These are phyloP conservation scores for Myotis vivesi DNA, from an alignment of 2,797 vertebrate genomes.

Conservation along the genomic window DNA sequence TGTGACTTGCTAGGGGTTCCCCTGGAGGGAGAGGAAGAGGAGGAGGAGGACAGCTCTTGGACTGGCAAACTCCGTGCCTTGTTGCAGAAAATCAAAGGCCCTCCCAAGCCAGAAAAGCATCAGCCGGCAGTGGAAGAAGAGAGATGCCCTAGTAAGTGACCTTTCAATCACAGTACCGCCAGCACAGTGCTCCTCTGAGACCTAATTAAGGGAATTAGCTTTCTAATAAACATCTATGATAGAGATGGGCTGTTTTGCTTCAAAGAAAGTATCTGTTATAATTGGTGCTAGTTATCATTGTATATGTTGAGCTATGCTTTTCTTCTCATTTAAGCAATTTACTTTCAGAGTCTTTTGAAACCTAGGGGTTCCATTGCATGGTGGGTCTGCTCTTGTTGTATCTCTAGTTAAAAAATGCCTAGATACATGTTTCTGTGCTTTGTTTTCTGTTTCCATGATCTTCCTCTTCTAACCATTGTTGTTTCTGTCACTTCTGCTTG, in stretches of 20 bases:
- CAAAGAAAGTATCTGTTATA: not conserved
- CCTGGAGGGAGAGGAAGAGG: constrained; percentile 92
- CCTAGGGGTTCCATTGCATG: not conserved
- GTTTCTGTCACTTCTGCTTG: not conserved
- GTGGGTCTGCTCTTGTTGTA: not conserved
- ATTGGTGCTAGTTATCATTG: not conserved
- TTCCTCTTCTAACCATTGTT: not conserved
- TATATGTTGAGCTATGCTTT: not conserved
- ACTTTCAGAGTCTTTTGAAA: constrained; percentile 22
- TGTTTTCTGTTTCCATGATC: not conserved
- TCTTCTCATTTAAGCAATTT: not conserved
- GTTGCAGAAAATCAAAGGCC: constrained; percentile 94
- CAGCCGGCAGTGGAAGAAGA: constrained; percentile 89
- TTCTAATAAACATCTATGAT: not conserved
- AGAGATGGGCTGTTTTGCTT: not conserved
- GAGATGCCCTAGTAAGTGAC: constrained; percentile 91
- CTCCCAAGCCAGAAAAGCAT: constrained; percentile 88
- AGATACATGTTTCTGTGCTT: not conserved
- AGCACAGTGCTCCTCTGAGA: not conserved
- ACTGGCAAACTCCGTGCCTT: constrained; percentile 91
- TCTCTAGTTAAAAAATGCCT: constrained; percentile 2
- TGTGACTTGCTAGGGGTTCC: constrained; percentile 90
- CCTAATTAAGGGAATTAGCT: not conserved
- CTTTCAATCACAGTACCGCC: not conserved
- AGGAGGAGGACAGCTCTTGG: constrained; percentile 91